Percentiles rank a stretch among this genome's conserved stretches.
Evolutionary conservation across 2,888 invertebrate genomes (phyloP).

Genomic region (Mactromeris polynyma): DNA sequence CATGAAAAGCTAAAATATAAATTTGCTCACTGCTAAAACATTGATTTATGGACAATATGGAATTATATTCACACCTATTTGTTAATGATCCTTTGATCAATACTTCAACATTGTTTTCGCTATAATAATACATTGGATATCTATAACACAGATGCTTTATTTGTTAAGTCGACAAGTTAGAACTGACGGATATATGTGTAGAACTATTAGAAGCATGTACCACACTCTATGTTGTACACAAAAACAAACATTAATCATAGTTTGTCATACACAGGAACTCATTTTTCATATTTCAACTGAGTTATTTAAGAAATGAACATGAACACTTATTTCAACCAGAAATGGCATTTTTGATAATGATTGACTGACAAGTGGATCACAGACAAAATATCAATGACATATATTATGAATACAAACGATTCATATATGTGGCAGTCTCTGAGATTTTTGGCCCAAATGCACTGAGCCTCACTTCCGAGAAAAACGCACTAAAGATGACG

Average conservation of each 20-base stretch:
- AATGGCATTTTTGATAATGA: background rate
- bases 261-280: background rate
- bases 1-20: background rate
- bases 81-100: background rate
- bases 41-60: background rate
- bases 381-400: background rate
- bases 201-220: background rate
- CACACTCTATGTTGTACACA: background rate
- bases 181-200: background rate
- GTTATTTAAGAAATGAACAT: background rate
- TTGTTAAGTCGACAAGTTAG: background rate
- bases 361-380: background rate
- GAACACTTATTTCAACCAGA: background rate
- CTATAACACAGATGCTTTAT: background rate
- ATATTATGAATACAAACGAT: background rate
- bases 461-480: too few relatives aligned
- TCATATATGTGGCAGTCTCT: too few relatives aligned
- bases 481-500: background rate
- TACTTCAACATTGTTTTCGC: background rate
- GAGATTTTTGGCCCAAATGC: too few relatives aligned
- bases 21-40: background rate
- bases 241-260: background rate
- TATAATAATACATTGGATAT: background rate
- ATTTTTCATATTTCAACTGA: background rate
- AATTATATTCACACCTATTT: background rate